These are phyloP conservation scores for Odontamblyopus lacepedii DNA, from an alignment of 2,797 vertebrate genomes.

Conservation along the genomic window DNA sequence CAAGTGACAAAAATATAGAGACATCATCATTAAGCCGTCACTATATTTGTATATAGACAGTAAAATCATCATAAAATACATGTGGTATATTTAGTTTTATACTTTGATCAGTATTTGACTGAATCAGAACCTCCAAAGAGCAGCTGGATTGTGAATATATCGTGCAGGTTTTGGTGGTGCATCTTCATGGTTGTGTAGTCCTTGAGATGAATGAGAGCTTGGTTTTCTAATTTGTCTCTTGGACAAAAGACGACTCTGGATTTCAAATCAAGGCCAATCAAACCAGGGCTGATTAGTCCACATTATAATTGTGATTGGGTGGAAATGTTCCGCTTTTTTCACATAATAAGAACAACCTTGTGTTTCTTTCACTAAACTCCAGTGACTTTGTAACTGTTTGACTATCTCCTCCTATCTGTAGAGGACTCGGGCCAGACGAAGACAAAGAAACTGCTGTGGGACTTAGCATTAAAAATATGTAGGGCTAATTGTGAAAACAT, in stretches of 20 bases:
- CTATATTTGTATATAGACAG: no score
- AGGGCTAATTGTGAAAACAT: no score
- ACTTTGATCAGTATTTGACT: no score
- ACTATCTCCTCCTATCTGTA: neutral
- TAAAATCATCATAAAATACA: no score
- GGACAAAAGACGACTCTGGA: constrained; percentile 3
- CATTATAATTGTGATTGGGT: constrained; percentile 8
- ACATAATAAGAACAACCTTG: constrained; percentile 1
- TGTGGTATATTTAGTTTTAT: no score
- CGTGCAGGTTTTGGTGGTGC: neutral
- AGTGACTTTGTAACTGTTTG: neutral
- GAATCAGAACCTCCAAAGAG: no score
- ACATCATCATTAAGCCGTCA: no score
- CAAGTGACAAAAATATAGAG: no score
- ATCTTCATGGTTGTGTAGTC: neutral
- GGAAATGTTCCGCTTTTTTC: neutral
- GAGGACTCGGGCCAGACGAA: neutral
- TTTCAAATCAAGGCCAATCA: constrained; percentile 15
- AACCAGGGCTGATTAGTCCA: constrained; percentile 9
- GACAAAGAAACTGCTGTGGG: no score
- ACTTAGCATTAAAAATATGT: no score
- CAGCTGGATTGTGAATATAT: no score
- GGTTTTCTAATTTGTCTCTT: neutral
- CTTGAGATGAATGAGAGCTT: neutral
- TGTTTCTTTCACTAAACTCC: constrained; percentile 4